Percentiles rank a stretch among this genome's conserved stretches.
These are phyloP conservation scores for Xestobium rufovillosum DNA, from an alignment of 2,888 invertebrate species.

Conservation along the genomic window DNA sequence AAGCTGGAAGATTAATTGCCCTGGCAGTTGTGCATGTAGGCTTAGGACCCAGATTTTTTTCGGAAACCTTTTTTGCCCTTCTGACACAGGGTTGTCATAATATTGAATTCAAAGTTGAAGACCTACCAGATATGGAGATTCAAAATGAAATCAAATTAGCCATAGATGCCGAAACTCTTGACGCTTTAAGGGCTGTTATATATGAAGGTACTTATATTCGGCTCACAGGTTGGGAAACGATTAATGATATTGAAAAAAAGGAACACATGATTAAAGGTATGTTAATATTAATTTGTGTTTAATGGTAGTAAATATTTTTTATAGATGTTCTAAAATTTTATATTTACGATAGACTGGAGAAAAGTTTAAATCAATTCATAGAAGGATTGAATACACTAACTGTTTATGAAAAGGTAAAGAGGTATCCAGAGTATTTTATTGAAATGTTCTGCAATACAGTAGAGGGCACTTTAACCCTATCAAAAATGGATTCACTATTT, in stretches of 20 bases:
- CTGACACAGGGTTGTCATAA: no score
- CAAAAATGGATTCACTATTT: no score
- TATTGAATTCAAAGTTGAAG: no score
- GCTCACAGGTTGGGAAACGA: no score
- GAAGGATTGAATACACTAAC: constrained; percentile 4
- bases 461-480: background rate
- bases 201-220: no score
- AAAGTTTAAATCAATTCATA: background rate
- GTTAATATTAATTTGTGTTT: background rate
- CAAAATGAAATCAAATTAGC: no score
- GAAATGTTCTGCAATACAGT: background rate
- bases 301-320: background rate
- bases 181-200: no score
- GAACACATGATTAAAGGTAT: constrained; percentile 1
- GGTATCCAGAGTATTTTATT: constrained; percentile 4
- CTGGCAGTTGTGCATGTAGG: background rate
- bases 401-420: background rate
- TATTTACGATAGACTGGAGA: background rate
- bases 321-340: background rate
- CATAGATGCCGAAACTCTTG: no score
- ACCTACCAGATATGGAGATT: no score
- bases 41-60: constrained; percentile 1
- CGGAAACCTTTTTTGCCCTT: background rate
- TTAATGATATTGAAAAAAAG: background rate
- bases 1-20: constrained; percentile 1